These are phyloP conservation scores for Siniperca chuatsi DNA, from an alignment of 2,113 vertebrate genomes.

Conservation along the genomic window DNA sequence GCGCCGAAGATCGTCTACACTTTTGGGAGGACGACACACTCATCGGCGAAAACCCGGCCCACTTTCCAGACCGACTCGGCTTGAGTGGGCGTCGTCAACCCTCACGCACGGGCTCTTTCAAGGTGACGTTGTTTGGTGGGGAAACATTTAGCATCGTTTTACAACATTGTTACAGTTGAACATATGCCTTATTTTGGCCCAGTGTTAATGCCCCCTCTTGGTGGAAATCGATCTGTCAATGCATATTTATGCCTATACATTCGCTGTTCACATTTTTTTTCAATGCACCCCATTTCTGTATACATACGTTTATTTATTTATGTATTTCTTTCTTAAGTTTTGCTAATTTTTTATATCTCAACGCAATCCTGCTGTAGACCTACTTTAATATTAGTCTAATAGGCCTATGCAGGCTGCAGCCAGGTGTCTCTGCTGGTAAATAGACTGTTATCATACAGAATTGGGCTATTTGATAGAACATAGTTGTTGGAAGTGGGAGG, in stretches of 20 bases:
- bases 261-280: background rate
- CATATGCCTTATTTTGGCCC: background rate
- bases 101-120: background rate
- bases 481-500: too few relatives aligned
- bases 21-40: background rate
- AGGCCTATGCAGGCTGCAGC: background rate
- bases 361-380: background rate
- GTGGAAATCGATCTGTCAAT: background rate
- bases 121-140: background rate
- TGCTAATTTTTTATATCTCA: background rate
- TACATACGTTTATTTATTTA: too few relatives aligned
- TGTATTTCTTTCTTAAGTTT: too few relatives aligned
- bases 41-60: fast-evolving
- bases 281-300: background rate
- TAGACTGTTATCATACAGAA: background rate
- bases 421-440: background rate
- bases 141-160: background rate
- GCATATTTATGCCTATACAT: background rate
- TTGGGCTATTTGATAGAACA: background rate
- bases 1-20: constrained; percentile 59
- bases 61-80: too few relatives aligned
- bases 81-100: background rate
- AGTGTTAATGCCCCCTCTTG: background rate
- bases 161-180: background rate
- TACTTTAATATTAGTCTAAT: background rate